Percentiles rank a stretch among this genome's conserved stretches.
Evolutionary conservation across 2,113 vertebrate genomes (phyloP).

Genomic region (Azemiops feae): DNA sequence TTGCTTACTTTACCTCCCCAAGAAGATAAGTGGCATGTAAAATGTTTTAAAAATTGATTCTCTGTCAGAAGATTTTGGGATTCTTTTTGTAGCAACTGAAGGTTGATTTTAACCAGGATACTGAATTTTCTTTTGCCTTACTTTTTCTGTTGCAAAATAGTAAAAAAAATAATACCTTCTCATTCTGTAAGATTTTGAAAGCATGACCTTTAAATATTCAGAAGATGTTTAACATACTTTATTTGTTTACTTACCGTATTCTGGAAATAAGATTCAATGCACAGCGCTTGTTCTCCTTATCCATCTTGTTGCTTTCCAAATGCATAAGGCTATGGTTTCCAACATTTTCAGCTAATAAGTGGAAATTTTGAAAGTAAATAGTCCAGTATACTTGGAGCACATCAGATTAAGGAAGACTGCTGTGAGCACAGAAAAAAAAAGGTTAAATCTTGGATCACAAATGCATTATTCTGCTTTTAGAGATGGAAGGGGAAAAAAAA

Average conservation of each 20-base stretch:
- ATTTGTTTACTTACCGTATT: not conserved
- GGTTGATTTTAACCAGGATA: slow-evolving; percentile 12
- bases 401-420: not conserved
- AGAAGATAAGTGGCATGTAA: not conserved
- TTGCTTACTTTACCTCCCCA: not conserved
- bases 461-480: not conserved
- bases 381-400: not conserved
- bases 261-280: not conserved
- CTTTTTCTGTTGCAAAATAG: not conserved
- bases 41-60: not conserved
- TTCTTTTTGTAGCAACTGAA: slow-evolving; percentile 20
- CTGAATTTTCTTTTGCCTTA: not conserved
- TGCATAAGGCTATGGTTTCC: not conserved
- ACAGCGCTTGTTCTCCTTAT: not conserved
- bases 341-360: not conserved
- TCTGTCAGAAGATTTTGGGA: slow-evolving; percentile 5
- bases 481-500: not conserved
- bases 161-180: not conserved
- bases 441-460: not conserved
- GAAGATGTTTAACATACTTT: not conserved
- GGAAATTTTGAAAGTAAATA: not conserved
- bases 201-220: not conserved
- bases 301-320: not conserved
- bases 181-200: not conserved
- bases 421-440: not conserved